Base-by-base conservation (phyloP, 2,888 invertebrate species). In the Carabus problematicus region DNA sequence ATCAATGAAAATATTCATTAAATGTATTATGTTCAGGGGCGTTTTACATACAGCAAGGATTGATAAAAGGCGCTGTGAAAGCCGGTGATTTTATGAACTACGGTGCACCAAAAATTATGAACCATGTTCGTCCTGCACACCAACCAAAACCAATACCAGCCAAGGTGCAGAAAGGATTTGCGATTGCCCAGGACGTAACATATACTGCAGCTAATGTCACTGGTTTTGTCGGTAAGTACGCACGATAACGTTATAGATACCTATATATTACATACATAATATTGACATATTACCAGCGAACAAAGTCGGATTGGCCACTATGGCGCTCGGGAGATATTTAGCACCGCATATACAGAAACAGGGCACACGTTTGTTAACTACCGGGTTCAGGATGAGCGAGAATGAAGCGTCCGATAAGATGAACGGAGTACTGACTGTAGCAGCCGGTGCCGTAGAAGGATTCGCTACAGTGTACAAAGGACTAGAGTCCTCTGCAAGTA, bases 401-500 rank as follows among this genome's bases (percentile, higher is more conserved):
- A 76, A 79, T 29, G 83, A 87, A 60, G 87, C 88, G 0, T 81
- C 84, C 12, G 81, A 82, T 58, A 86, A 85, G 74, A 80, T 89
- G 72, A 86, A 86, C 71, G 85, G 85, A 29, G 85, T 87, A 2
- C 75, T 90, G 62, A 88, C 88, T 19, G 88, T 91, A 7, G 89
- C 91, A 0, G 87, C 88, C 0, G 89, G 90, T n/a, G 89, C 90
- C 14, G 85, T 91, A 0, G 87, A 88, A 79, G 91, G 91, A 1
- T 87, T 91, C 75, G 85, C 87, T 0, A 90, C 91, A 0, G 86
- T 93, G 9, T 91, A 90, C 77, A 82, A 86, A 74, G 88, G 91
- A 1, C 80, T 93, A 45, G 92, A 93, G 76, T 83, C 85, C 58
- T 91, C 92, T 0, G 91, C 91, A 0, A 84, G 84, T 68, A 87